Evolutionary conservation across 2,113 vertebrate species (phyloP), one percentile per base, ranked within the genome.

Genomic region (Anser brachyrhynchus): DNA sequence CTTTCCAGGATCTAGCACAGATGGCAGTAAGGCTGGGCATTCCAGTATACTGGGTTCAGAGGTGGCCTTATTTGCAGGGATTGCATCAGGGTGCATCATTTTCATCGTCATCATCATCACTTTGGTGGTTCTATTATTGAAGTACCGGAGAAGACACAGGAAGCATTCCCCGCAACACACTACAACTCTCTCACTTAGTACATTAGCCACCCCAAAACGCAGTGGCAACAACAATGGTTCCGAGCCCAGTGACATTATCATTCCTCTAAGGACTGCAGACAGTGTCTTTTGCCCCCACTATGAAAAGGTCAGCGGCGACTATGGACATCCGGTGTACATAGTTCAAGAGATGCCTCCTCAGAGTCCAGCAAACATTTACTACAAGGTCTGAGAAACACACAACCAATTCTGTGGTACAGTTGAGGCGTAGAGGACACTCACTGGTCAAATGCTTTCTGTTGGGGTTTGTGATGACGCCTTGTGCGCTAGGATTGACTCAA

Each of bases 201-300:
- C 99, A 3, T 97, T 99, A 98, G 99, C 99, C 98, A 99, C 99
- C 66, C 99, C 99, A 87, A 99, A 99, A 92, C 98, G 99, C 67
- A 97, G 99, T 54, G 99, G 99, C 91, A 99, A 99, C 98, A 99
- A 99, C 98, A 99, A 99, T 82, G 99, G 99, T 98, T 99, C 99
- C 11, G 99, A 99, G 98, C 99, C 99, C 96, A 99, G 99, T 93
- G 99, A 99, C 99, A 99, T 99, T 98, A 99, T 99, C 98, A 99
- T 99, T 98, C 99, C 99, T 71, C 97, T 99, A 97, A 98, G 99
- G 99, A 99, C 99, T 98, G 99, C 99, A 95, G 99, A 99, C 98
- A 99, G 99, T 96, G 99, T 99, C 80, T 99, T 99, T 99, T 99
- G 99, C 96, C 99, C 99, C 22, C 99, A 99, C 98, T 99, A 99